Evolutionary conservation across 2,888 invertebrate genomes (phyloP).

Genomic region (Ectemnius cavifrons): DNA sequence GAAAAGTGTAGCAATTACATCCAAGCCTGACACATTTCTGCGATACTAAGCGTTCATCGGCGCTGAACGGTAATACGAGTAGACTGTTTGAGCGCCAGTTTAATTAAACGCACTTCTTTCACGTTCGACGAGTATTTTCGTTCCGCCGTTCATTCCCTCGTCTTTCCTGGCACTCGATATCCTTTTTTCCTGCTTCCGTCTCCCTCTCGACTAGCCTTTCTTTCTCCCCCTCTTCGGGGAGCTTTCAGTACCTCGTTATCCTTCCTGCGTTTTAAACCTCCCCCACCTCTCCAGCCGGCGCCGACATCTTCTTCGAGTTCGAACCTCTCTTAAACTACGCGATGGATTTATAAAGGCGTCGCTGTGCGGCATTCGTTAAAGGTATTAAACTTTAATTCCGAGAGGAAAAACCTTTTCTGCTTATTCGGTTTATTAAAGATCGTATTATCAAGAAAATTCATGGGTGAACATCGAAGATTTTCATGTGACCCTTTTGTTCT

Average conservation of each 20-base stretch:
- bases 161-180: constrained; percentile 5
- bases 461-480: too few species aligned
- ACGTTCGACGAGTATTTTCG: constrained; percentile 59
- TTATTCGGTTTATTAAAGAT: too few species aligned
- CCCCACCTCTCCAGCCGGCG: neutral
- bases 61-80: constrained; percentile 42
- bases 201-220: neutral
- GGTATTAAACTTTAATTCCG: constrained; percentile 55
- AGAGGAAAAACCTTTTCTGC: constrained; percentile 28
- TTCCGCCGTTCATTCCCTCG: constrained; percentile 32
- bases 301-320: constrained; percentile 31
- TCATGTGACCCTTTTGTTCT: too few species aligned
- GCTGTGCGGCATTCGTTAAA: constrained; percentile 42
- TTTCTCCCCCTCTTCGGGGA: constrained; percentile 16
- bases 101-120: constrained; percentile 66
- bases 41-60: too few species aligned
- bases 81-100: constrained; percentile 38
- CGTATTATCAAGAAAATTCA: neutral
- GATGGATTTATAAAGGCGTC: constrained; percentile 45
- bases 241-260: constrained; percentile 55
- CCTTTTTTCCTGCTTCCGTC: neutral
- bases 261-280: constrained; percentile 29
- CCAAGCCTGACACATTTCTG: too few species aligned
- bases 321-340: constrained; percentile 46
- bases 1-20: too few species aligned